Conservation (phyloP, 2,113 vertebrate genomes). For the Poeciliopsis turrubarensis region DNA sequence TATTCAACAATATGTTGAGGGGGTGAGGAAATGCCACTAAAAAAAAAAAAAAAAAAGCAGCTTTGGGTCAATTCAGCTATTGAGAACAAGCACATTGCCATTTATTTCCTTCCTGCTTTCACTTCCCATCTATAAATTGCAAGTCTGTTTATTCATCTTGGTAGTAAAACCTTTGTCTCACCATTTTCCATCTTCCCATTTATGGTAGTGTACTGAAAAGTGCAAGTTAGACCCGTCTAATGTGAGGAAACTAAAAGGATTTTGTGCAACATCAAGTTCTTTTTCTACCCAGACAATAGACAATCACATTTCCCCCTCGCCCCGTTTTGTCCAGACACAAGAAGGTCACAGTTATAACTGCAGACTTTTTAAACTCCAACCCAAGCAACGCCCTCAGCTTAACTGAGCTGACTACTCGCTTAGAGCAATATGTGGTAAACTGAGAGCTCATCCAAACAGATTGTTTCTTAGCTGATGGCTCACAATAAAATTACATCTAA, state of each 20-base stretch:
- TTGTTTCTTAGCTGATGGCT: no score
- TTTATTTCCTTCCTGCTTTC: no score
- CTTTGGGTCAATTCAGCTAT: not conserved
- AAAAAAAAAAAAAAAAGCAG: not conserved
- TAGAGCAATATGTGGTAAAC: no score
- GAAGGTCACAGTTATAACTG: no score
- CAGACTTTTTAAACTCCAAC: no score
- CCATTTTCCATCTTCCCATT: not conserved
- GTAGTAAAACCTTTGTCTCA: not conserved
- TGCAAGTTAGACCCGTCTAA: not conserved
- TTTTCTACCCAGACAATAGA: not conserved
- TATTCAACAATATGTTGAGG: not conserved
- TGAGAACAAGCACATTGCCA: not conserved
- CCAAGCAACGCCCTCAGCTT: no score
- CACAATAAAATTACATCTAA: no score
- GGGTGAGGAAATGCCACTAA: not conserved
- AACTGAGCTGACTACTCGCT: no score
- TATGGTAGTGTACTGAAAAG: not conserved
- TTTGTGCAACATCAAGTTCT: no score
- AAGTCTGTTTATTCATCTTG: not conserved
- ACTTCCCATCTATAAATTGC: no score
- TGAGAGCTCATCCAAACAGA: no score
- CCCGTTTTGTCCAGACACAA: no score
- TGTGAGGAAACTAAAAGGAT: not conserved
- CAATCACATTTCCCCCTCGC: not conserved